Evolutionary conservation across 2,888 invertebrate species (phyloP).

Genomic region (Hirtodrosophila duncani): DNA sequence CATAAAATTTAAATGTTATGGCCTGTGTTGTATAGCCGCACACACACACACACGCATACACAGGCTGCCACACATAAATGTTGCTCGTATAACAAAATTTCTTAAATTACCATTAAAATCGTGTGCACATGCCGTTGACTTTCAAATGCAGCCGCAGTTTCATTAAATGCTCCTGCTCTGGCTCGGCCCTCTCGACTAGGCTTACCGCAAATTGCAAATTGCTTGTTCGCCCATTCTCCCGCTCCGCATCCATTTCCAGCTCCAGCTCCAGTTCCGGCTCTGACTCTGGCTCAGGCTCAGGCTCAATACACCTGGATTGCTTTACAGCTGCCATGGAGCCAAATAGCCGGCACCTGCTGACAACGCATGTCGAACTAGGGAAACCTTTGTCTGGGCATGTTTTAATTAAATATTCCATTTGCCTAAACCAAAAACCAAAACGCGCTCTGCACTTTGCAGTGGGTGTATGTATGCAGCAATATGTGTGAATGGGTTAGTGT

Average conservation of each 20-base stretch:
- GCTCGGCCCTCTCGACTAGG: neutral
- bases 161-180: slow-evolving; percentile 46
- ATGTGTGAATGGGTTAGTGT: neutral
- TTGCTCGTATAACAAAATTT: slow-evolving; percentile 57
- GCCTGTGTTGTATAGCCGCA: slow-evolving; percentile 27
- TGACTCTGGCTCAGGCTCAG: no score
- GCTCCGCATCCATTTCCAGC: no score
- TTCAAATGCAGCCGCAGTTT: slow-evolving; percentile 48
- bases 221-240: slow-evolving; percentile 23
- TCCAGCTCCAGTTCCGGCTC: no score
- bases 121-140: slow-evolving; percentile 38
- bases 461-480: neutral
- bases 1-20: slow-evolving; percentile 70
- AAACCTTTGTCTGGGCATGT: slow-evolving; percentile 52
- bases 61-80: no score
- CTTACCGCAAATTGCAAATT: slow-evolving; percentile 51
- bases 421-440: slow-evolving; percentile 58
- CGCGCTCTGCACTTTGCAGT: slow-evolving; percentile 25
- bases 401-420: slow-evolving; percentile 74
- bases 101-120: neutral
- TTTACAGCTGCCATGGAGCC: slow-evolving; percentile 31
- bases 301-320: no score
- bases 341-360: slow-evolving; percentile 7
- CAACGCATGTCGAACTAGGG: slow-evolving; percentile 6
- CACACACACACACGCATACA: slow-evolving; percentile 26